Base-by-base conservation (phyloP, 2,797 vertebrate genomes). In the Huso huso region DNA sequence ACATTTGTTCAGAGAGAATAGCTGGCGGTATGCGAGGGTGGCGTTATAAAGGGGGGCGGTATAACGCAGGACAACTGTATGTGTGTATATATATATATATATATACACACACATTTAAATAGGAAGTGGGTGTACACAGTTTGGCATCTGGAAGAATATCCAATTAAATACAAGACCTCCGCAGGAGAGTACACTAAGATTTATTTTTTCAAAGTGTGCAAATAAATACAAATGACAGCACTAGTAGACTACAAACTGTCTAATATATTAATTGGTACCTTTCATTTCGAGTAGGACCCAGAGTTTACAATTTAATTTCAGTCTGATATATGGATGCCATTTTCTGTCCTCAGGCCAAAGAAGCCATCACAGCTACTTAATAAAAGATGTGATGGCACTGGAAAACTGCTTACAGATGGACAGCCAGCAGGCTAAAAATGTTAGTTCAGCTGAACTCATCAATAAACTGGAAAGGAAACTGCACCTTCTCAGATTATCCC, bases 401-500 rank as follows among this genome's bases (percentile, higher is more conserved):
- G 84, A 87, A 88, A 91, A 86, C 86, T 82, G 83, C 87, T 88
- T 83, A 85, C 88, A 90, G 88, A 91, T 88, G 87, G 91, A 89
- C 88, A 87, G 85, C 86, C 89, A 88, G 86, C 84, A 91, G 88
- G 87, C 84, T 90, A 86, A 90, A 90, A 90, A 90, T 90, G 90
- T 89, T 89, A 87, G 76, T 80, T 79, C 76, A 82, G 85, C 90
- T 86, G 83, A 87, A 84, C 85, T 85, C 89, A 89, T 91, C 87
- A 89, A 88, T 88, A 89, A 87, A 80, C 75, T 10, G 62, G 49
- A 63, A 70, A 69, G 64, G 70, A 72, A 72, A 70, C 72, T 63
- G 72, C 65, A 23, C 52, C 48, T 73, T 76, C 73, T 75, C 62
- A 69, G 66, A 65, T 74, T 71, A 72, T 71, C 71, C 68, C 50